These are phyloP conservation scores for Plutomurus gul DNA, from an alignment of 1,140 invertebrate genomes.

Conservation along the genomic window DNA sequence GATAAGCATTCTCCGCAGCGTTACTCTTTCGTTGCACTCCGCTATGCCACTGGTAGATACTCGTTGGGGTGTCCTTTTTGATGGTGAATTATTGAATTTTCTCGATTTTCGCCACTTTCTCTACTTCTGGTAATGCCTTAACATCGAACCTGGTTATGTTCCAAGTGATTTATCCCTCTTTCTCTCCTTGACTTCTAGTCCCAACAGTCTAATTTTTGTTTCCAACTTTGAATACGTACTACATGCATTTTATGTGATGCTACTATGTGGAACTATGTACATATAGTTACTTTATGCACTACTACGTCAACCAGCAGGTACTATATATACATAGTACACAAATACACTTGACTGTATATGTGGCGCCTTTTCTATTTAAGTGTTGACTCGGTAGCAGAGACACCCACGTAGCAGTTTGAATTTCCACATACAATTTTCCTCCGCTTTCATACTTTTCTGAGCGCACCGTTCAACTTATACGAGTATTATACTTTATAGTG, in stretches of 20 bases:
- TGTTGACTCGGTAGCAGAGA: too few species aligned
- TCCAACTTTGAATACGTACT: constrained; percentile 9
- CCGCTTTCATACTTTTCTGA: too few species aligned
- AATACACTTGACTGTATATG: too few species aligned
- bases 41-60: too few species aligned
- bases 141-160: constrained; percentile 45
- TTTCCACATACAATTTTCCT: too few species aligned
- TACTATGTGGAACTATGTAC: too few species aligned
- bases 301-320: background rate
- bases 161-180: constrained; percentile 44
- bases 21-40: too few species aligned
- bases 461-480: too few species aligned
- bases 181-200: constrained; percentile 35
- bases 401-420: too few species aligned
- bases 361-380: too few species aligned
- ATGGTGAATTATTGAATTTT: constrained; percentile 50
- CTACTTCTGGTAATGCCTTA: constrained; percentile 5
- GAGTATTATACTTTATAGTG: too few species aligned
- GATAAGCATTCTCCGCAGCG: too few species aligned
- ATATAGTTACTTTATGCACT: background rate
- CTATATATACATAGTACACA: background rate
- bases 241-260: constrained; percentile 1
- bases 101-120: constrained; percentile 45
- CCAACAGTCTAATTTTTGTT: constrained; percentile 49
- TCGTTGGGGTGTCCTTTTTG: constrained; percentile 7